Conservation (phyloP, 2,113 vertebrate genomes). For the Ondatra zibethicus region DNA sequence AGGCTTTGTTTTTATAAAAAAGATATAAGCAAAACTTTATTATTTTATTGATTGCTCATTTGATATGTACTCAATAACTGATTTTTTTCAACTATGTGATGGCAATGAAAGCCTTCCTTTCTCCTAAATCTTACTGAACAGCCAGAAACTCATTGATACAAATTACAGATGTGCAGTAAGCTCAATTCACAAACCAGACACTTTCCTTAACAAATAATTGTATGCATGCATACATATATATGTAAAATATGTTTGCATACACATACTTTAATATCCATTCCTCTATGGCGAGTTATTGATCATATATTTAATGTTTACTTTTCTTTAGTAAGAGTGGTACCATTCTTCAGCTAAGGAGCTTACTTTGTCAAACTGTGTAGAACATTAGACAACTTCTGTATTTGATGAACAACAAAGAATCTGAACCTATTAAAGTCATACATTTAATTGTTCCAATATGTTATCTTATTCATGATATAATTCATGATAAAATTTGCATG, state of each 20-base stretch:
- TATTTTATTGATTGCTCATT: conserved; percentile 11
- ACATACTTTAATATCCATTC: conserved; percentile 50
- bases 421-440: conserved; percentile 59
- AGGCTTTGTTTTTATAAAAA: neutral
- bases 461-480: conserved; percentile 50
- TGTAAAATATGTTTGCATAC: neutral
- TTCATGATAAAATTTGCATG: conserved; percentile 45
- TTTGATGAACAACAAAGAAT: conserved; percentile 66
- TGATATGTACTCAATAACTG: conserved; percentile 15
- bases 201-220: neutral
- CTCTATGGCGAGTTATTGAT: conserved; percentile 43
- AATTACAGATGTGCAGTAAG: conserved; percentile 31
- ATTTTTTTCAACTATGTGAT: neutral
- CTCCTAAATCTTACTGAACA: conserved; percentile 41
- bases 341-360: conserved; percentile 63
- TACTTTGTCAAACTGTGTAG: conserved; percentile 48
- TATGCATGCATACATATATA: neutral
- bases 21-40: conserved; percentile 29
- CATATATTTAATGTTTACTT: conserved; percentile 19
- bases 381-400: conserved; percentile 70
- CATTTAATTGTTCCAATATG: conserved; percentile 71
- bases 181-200: neutral
- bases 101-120: conserved; percentile 34
- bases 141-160: conserved; percentile 47
- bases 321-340: conserved; percentile 46